Percentiles rank a stretch among this genome's conserved stretches.
Conservation (phyloP, 2,797 vertebrate genomes). For the Epinephelus awoara region DNA sequence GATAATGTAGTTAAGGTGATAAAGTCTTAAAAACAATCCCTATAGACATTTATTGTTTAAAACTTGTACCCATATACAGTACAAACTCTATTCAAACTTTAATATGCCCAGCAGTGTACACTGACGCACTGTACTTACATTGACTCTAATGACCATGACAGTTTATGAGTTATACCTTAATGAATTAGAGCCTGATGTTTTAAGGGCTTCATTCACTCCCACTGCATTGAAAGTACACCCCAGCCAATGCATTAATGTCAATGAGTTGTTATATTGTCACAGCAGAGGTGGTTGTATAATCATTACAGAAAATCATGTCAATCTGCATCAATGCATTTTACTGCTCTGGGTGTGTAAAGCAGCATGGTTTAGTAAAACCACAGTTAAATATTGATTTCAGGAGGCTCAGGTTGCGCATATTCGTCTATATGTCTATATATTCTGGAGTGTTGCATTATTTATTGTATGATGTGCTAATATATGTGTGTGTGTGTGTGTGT, state of each 20-base stretch:
- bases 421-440: neutral
- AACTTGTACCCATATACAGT: neutral
- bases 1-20: too few relatives aligned
- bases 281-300: neutral
- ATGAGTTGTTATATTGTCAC: neutral
- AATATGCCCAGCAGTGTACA: neutral
- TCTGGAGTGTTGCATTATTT: neutral
- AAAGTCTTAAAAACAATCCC: too few relatives aligned
- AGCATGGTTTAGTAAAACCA: neutral
- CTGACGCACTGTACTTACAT: neutral
- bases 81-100: neutral
- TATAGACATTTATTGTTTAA: too few relatives aligned
- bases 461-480: neutral
- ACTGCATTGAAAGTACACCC: neutral
- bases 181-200: neutral
- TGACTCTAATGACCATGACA: neutral
- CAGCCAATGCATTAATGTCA: neutral
- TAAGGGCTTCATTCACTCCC: neutral
- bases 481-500: neutral
- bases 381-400: slow-evolving; percentile 8
- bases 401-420: neutral
- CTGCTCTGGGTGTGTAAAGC: neutral
- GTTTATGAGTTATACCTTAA: neutral
- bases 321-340: neutral
- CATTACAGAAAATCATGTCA: neutral